Percentiles rank a stretch among this genome's conserved stretches.
phyloP scores from a whole-genome alignment of 2,113 vertebrate species.

The Corythaeola cristata region DNA sequence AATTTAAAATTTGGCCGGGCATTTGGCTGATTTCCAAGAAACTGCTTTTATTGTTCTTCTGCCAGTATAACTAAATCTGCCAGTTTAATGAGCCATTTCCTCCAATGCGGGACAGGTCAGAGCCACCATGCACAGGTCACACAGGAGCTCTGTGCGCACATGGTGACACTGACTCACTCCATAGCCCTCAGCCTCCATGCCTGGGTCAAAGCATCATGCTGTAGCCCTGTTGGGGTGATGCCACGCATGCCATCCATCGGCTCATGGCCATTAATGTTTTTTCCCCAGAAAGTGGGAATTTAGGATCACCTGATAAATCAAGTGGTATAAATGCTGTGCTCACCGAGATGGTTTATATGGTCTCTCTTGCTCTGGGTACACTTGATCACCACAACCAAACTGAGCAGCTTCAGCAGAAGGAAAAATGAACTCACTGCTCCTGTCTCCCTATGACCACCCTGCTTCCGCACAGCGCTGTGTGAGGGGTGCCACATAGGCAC shows the following conservation, averaged over 20 bases:
- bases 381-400: not conserved
- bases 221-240: not conserved
- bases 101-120: not conserved
- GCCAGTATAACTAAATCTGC: not conserved
- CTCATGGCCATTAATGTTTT: fast-evolving
- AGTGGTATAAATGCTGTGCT: not conserved
- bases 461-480: fast-evolving
- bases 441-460: not conserved
- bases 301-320: not conserved
- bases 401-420: not conserved
- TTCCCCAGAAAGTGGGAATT: not conserved
- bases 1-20: not conserved
- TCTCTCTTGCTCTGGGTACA: not conserved
- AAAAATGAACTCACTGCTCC: not conserved
- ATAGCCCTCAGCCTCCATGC: not conserved
- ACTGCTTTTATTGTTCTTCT: not conserved
- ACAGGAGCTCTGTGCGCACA: not conserved
- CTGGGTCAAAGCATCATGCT: not conserved
- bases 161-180: not conserved
- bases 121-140: not conserved
- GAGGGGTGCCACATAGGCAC: not conserved
- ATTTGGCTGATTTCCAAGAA: not conserved
- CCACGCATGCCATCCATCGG: not conserved
- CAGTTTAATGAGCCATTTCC: not conserved
- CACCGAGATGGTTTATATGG: not conserved